Conservation (phyloP, 2,888 invertebrate species). For the Phymatocera aterrima region DNA sequence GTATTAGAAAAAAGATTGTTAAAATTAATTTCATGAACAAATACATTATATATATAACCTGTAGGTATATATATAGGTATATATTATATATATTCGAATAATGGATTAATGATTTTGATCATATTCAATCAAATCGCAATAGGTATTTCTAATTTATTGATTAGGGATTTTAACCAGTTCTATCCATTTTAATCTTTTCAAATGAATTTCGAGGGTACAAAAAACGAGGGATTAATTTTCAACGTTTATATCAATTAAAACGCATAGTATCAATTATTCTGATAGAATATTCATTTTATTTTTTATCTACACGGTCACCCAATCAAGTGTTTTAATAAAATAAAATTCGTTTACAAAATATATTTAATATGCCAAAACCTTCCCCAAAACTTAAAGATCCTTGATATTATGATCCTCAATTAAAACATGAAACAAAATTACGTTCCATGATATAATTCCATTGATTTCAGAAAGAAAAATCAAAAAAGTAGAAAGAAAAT, state of each 20-base stretch:
- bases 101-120: not conserved
- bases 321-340: conserved; percentile 53
- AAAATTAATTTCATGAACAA: conserved; percentile 22
- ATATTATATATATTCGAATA: not conserved
- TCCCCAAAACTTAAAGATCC: conserved; percentile 34
- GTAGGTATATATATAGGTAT: no score
- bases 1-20: conserved; percentile 26
- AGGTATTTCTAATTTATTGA: not conserved
- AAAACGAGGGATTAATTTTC: not conserved
- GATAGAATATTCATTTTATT: conserved; percentile 48
- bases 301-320: conserved; percentile 49
- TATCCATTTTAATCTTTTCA: not conserved
- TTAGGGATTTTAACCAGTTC: not conserved
- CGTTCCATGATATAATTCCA: conserved; percentile 5
- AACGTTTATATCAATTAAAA: conserved; percentile 29
- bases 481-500: not conserved
- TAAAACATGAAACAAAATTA: conserved; percentile 32
- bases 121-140: not conserved
- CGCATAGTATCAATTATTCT: conserved; percentile 29
- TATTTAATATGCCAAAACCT: conserved; percentile 46
- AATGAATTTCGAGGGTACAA: not conserved
- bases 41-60: no score
- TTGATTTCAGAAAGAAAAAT: not conserved
- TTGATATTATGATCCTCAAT: not conserved
- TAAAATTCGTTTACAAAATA: conserved; percentile 50